Base-by-base conservation (phyloP, 2,797 vertebrate species). In the Chloroceryle amazona region DNA sequence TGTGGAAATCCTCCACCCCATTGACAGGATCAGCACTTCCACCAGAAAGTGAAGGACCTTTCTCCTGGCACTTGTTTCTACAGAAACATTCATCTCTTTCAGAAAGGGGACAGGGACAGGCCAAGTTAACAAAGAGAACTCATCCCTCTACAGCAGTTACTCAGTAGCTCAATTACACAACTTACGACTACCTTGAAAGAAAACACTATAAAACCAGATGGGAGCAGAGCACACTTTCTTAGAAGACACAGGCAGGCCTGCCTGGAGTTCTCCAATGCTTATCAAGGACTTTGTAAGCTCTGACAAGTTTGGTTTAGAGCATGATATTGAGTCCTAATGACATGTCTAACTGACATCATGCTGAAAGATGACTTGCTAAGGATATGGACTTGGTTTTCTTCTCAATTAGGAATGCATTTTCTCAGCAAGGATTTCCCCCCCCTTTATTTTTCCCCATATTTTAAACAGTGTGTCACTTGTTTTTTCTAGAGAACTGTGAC, bases 331-430 rank as follows among this genome's bases (percentile, higher is more conserved):
- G 39, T 47, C n/a, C 33, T 58, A 52, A 14, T 19, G 55, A 23
- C 26, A n/a, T 0, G 0, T 16, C 35, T 23, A 47, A 39, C 10
- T 31, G 6, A 49, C 0, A 1, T 8, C 52, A 20, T 0, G 9
- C 70, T 87, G 70, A 72, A 63, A 37, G 68, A 37, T 3, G 58
- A 35, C 49, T 75, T 31, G 46, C 46, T 80, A 31, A 67, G 37
- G 46, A 33, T 7, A 29, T 2, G 4, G 6, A 26, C 26, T 46
- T 26, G 19, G 37, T 12, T 61, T 71, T 74, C 31, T 12, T n/a
- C 68, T 60, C 44, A 61, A 7, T 7, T 33, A 67, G 37, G 22
- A 47, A 63, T 4, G 35, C 21, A 20, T 0, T 54, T 33, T 9
- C 55, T 44, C 62, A 57, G 58, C 33, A 52, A 82, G 28, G 28